Percentiles rank a stretch among this genome's conserved stretches.
Conservation (phyloP, 2,113 vertebrate genomes). For the Caretta caretta region DNA sequence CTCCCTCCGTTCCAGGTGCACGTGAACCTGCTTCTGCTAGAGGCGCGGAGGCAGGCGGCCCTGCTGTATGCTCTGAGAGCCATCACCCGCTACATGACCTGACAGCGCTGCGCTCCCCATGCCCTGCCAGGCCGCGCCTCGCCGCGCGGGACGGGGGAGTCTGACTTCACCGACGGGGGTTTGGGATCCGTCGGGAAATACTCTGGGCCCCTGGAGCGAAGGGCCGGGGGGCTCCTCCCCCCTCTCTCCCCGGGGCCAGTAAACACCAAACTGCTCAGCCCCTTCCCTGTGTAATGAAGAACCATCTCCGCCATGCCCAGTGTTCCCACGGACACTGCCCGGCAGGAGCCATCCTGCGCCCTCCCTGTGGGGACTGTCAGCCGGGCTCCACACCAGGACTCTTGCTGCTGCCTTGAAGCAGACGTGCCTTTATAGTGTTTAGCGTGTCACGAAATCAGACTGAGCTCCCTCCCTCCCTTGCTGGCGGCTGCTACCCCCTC, state of each 20-base stretch:
- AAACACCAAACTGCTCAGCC: neutral
- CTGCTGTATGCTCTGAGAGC: conserved; percentile 93
- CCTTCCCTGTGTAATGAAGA: neutral
- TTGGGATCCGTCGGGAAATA: neutral
- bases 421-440: accelerated
- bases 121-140: neutral
- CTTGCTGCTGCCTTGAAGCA: neutral
- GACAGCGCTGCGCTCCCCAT: conserved; percentile 34
- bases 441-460: accelerated
- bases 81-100: conserved; percentile 86
- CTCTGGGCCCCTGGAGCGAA: neutral
- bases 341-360: neutral
- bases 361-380: neutral
- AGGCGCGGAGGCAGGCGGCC: conserved; percentile 94
- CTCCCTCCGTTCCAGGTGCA: conserved; percentile 84
- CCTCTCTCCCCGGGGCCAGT: accelerated
- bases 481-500: neutral
- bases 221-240: neutral
- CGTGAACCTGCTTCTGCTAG: conserved; percentile 92
- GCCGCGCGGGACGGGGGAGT: neutral
- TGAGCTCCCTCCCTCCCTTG: neutral
- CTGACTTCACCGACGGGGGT: neutral
- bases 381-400: neutral
- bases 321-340: neutral
- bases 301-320: accelerated